phyloP scores from a whole-genome alignment of 1,140 invertebrate species.

The Brachionus koreanus region DNA sequence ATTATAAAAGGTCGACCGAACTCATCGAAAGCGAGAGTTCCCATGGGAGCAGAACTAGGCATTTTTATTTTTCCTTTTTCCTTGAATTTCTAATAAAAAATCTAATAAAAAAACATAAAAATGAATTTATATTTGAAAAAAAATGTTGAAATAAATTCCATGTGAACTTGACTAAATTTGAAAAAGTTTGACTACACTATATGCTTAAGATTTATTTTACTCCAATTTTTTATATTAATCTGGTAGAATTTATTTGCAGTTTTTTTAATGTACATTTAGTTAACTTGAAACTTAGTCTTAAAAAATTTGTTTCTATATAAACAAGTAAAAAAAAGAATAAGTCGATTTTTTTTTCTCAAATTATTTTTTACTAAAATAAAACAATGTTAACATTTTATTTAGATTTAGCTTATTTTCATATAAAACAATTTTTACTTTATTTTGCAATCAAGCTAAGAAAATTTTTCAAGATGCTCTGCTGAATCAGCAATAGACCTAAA shows the following conservation, averaged over 20 bases:
- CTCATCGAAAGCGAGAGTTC: slow-evolving; percentile 88
- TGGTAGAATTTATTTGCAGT: not conserved
- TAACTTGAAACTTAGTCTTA: not conserved
- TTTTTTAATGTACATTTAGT: not conserved
- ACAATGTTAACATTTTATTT: not conserved
- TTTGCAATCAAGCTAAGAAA: no score
- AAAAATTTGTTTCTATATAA: slow-evolving; percentile 27
- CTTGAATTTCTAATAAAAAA: not conserved
- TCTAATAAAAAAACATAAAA: not conserved
- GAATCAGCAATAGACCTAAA: no score
- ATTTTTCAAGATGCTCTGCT: no score
- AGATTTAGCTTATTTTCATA: not conserved
- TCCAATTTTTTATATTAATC: not conserved
- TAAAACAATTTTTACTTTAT: no score
- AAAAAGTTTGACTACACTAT: not conserved
- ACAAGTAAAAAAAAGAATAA: not conserved
- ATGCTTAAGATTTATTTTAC: not conserved
- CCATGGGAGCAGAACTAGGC: slow-evolving; percentile 27
- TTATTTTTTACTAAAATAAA: not conserved
- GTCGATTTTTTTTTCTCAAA: not conserved
- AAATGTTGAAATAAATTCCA: not conserved
- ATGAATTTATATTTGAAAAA: not conserved
- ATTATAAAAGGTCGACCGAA: slow-evolving; percentile 96
- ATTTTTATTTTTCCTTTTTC: not conserved
- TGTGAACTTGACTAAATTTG: slow-evolving; percentile 36